Evolutionary conservation across 2,888 invertebrate species (phyloP).

Genomic region (Netelia inedita): DNA sequence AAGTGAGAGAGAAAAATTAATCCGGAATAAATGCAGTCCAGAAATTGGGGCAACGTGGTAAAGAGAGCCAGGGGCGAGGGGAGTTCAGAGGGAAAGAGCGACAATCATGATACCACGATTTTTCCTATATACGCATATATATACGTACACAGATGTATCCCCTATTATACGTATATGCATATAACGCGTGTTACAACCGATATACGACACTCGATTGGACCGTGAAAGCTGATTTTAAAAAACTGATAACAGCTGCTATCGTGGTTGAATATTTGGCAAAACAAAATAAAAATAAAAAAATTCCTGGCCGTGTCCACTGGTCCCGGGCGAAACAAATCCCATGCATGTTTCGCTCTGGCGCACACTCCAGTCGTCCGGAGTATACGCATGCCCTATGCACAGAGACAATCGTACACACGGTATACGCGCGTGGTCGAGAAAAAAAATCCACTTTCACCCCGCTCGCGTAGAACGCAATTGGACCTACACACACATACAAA

Average conservation of each 20-base stretch:
- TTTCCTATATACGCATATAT: conserved; percentile 15
- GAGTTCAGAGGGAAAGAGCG: not conserved
- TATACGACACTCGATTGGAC: conserved; percentile 17
- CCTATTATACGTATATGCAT: not conserved
- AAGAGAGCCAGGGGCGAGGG: not conserved
- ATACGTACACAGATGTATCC: not conserved
- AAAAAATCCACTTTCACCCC: conserved; percentile 29
- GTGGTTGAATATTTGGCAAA: conserved; percentile 43
- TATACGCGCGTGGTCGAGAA: conserved; percentile 1
- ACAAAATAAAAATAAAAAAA: conserved; percentile 42
- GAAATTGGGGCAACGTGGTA: not conserved
- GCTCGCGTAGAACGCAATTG: conserved; percentile 16
- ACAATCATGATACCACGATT: not conserved
- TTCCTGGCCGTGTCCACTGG: conserved; percentile 30
- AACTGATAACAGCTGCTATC: conserved; percentile 60
- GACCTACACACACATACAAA: not conserved
- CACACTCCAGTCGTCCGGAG: not conserved
- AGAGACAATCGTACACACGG: not conserved
- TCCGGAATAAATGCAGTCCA: not conserved
- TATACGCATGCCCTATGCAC: not conserved
- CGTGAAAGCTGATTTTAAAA: conserved; percentile 42
- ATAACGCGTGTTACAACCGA: not conserved
- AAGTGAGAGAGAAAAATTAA: conserved; percentile 5
- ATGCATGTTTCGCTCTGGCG: conserved; percentile 21
- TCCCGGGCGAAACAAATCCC: conserved; percentile 36